These are phyloP conservation scores for Lutraria lutraria DNA, from an alignment of 2,888 invertebrate genomes.

Conservation along the genomic window DNA sequence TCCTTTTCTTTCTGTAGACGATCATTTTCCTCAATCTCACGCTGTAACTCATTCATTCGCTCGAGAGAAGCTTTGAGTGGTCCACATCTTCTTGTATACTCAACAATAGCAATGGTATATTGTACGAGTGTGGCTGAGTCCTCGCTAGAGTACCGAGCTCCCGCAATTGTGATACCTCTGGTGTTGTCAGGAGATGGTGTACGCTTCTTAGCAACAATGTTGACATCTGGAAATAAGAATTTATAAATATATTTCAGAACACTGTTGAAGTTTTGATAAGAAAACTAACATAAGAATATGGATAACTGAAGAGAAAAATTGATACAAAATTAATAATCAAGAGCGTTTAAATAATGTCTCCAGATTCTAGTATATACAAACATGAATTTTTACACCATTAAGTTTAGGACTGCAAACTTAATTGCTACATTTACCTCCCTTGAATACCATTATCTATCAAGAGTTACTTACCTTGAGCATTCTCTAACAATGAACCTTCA, in stretches of 20 bases:
- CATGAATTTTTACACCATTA: no score
- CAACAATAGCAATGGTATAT: slow-evolving; percentile 87
- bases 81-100: slow-evolving; percentile 85
- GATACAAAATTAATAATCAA: no score
- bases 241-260: background rate
- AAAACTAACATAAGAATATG: no score
- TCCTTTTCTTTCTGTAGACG: slow-evolving; percentile 83
- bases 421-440: background rate
- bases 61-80: slow-evolving; percentile 84
- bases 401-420: no score
- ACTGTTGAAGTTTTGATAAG: no score
- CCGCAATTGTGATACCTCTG: slow-evolving; percentile 85
- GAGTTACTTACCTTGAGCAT: slow-evolving; percentile 83
- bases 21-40: slow-evolving; percentile 86
- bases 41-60: slow-evolving; percentile 83
- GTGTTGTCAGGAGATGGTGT: slow-evolving; percentile 79
- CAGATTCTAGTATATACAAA: no score
- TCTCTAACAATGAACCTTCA: slow-evolving; percentile 85
- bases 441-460: background rate
- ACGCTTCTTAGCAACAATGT: slow-evolving; percentile 78
- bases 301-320: no score
- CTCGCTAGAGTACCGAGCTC: slow-evolving; percentile 86
- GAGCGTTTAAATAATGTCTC: no score
- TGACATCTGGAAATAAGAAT: slow-evolving; percentile 69
- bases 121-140: slow-evolving; percentile 86